Base-by-base conservation (phyloP, 2,888 invertebrate genomes). In the Lacanobia oleracea region DNA sequence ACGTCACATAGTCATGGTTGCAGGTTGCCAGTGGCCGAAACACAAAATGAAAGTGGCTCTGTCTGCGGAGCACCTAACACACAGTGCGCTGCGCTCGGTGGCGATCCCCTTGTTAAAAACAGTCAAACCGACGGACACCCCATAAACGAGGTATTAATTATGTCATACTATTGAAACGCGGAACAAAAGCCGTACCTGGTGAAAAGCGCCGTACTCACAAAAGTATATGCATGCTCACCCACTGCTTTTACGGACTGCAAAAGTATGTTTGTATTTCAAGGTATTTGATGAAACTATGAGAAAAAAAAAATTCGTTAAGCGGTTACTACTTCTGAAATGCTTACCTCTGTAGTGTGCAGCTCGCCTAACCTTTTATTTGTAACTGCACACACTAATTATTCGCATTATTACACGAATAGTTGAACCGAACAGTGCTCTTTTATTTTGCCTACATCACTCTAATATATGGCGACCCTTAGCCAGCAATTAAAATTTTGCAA, bases 71-170 rank as follows among this genome's bases (percentile, higher is more conserved):
- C 21, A 21, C 27, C 21, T 50, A 18, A 43, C 21, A 18, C n/a
- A n/a, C 45, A 40, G 59, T 3, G 43, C 59, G 8, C 59, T 18
- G 45, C 45, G 33, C 43, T 48, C 33, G 21, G 37, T 1, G 14
- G 12, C n/a, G n/a, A 23, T 50, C 59, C 76, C 60, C 45, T 81
- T 63, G 63, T 77, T 48, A 33, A 48, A 45, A 53, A 56, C 67
- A 65, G 50, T 48, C 67, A 50, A 59, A 70, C 57, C 37, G 43
- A 23, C 40, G 66, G 12, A 81, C 72, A 77, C 72, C 54, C 57
- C 45, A 33, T 67, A 48, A 23, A 40, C 53, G 56, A 67, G 23
- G n/a, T 67, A 51, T 62, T 64, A 64, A 78, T 75, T 66, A 63
- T 67, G 53, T 65, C 40, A 64, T 48, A 4, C 18, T 54, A 53